Evolutionary conservation across 2,113 vertebrate genomes (phyloP).

Genomic region (Odontophorus gujanensis): DNA sequence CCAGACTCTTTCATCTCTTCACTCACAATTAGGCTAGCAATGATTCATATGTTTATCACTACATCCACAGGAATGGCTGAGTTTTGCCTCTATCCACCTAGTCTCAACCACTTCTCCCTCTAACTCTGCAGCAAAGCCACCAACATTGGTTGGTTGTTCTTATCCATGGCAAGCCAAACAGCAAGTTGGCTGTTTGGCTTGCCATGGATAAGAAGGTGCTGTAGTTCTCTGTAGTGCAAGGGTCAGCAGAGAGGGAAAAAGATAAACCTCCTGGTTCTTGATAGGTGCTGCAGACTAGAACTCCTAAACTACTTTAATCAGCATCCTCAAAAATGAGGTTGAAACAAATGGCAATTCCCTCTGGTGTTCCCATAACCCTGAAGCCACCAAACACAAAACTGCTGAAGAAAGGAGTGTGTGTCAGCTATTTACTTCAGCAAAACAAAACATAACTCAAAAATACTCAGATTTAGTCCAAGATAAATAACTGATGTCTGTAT

Average conservation of each 20-base stretch:
- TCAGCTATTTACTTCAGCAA: background rate
- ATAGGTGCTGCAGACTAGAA: background rate
- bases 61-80: background rate
- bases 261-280: background rate
- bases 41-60: accelerated
- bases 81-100: background rate
- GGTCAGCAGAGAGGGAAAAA: background rate
- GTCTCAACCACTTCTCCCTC: accelerated
- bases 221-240: background rate
- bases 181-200: background rate
- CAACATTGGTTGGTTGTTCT: too few relatives aligned
- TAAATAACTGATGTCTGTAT: background rate
- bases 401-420: background rate
- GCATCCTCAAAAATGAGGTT: background rate
- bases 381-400: background rate
- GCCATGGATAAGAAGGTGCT: background rate
- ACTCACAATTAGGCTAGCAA: background rate
- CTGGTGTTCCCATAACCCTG: background rate
- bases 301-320: background rate
- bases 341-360: background rate
- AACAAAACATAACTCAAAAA: background rate
- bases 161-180: too few relatives aligned
- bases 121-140: background rate
- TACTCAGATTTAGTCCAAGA: background rate
- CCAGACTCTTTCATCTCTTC: background rate